Conservation (phyloP, 2,888 invertebrate genomes). For the Tipula vernalis region DNA sequence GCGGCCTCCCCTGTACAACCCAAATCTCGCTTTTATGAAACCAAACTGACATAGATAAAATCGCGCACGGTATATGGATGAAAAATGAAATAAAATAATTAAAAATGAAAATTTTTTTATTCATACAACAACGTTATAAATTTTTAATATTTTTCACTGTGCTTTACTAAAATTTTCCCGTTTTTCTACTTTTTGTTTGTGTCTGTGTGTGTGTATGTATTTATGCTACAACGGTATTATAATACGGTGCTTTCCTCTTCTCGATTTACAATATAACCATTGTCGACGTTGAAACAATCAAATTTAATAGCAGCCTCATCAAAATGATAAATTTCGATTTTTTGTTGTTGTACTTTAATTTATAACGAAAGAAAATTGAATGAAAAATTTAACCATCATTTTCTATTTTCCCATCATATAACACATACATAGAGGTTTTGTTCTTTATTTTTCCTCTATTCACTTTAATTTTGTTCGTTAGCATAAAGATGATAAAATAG, state of each 20-base stretch:
- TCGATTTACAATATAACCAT: neutral
- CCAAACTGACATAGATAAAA: neutral
- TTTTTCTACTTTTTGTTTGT: neutral
- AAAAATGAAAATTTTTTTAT: neutral
- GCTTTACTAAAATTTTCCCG: neutral
- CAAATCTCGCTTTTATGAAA: neutral
- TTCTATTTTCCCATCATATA: neutral
- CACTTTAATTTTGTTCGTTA: neutral
- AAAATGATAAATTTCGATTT: neutral
- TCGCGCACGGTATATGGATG: neutral
- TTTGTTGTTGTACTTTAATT: neutral
- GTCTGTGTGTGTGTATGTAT: too few relatives aligned
- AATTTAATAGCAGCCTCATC: conserved; percentile 4
- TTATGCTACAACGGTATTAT: neutral
- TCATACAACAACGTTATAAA: neutral
- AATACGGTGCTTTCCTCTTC: neutral
- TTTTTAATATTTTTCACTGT: neutral
- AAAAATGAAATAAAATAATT: conserved; percentile 4
- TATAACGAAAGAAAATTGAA: conserved; percentile 4
- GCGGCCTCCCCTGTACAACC: neutral
- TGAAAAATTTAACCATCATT: neutral
- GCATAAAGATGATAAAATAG: neutral
- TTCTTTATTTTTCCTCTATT: neutral
- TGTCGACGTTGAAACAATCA: conserved; percentile 4
- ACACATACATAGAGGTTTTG: neutral